phyloP scores from a whole-genome alignment of 2,888 invertebrate genomes.

The Gymnosoma rotundatum region DNA sequence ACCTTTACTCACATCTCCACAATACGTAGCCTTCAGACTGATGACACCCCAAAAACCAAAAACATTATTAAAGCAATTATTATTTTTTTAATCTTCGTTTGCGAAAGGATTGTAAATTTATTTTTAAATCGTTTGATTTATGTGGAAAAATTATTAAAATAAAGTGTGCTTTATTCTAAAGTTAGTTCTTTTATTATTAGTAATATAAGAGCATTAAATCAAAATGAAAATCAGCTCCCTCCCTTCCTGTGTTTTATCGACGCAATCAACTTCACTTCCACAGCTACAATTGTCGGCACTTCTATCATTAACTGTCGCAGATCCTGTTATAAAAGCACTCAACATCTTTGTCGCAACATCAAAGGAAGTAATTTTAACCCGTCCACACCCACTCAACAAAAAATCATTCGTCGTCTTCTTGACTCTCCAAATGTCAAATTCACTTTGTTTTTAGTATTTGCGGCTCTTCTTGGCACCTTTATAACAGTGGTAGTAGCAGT shows the following conservation, averaged over 20 bases:
- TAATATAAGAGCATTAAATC: conserved; percentile 64
- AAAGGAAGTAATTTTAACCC: conserved; percentile 76
- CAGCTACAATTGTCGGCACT: conserved; percentile 47
- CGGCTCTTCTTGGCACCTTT: conserved; percentile 59
- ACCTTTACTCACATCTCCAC: conserved; percentile 41
- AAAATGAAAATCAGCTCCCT: conserved; percentile 65
- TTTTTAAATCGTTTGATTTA: too few species aligned
- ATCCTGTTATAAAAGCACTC: conserved; percentile 76
- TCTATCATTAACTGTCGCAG: conserved; percentile 68
- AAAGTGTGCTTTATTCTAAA: too few species aligned
- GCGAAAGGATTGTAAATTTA: too few species aligned
- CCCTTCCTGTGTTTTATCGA: conserved; percentile 48
- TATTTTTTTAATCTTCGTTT: too few species aligned
- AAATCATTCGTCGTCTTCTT: conserved; percentile 45
- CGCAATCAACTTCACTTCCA: conserved; percentile 43
- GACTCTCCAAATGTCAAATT: conserved; percentile 62
- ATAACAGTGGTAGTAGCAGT: conserved; percentile 44
- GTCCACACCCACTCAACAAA: conserved; percentile 76
- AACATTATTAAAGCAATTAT: background rate
- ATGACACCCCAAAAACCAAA: conserved; percentile 13
- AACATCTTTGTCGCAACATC: conserved; percentile 72
- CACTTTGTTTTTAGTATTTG: conserved; percentile 59
- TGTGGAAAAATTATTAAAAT: too few species aligned
- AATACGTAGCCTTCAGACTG: conserved; percentile 11
- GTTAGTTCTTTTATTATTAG: conserved; percentile 7